Percentiles rank a stretch among this genome's conserved stretches.
Conservation (phyloP, 1,140 invertebrate genomes). For the Hylyphantes graminicola region DNA sequence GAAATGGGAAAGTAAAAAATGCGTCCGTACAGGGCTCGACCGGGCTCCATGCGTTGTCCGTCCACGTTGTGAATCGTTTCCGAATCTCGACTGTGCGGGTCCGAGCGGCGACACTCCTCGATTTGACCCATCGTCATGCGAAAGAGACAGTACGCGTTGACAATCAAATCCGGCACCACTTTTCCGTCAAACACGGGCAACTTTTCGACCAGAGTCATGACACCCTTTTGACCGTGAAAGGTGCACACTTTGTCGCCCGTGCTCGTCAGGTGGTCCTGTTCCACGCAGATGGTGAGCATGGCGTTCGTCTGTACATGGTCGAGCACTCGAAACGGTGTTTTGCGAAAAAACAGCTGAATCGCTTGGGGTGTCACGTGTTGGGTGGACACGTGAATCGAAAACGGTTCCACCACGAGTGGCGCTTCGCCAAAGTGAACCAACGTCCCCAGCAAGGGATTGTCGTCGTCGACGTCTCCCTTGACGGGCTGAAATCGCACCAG, state of each 20-base stretch:
- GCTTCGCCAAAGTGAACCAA: neutral
- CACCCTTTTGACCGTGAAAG: conserved; percentile 5
- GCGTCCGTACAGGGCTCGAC: neutral
- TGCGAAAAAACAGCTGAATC: neutral
- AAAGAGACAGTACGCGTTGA: neutral
- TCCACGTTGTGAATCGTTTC: neutral
- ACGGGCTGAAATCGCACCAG: neutral
- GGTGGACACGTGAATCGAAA: neutral
- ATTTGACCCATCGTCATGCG: neutral
- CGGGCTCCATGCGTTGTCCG: neutral
- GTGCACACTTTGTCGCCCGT: conserved; percentile 9
- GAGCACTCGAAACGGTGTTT: neutral
- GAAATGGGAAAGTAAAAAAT: conserved; percentile 1
- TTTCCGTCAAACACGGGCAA: neutral
- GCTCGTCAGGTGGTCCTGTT: neutral
- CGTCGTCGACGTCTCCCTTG: neutral
- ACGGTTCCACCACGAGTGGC: neutral
- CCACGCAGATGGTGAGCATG: neutral
- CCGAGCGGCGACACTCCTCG: neutral
- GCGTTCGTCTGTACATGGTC: neutral
- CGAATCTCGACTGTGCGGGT: neutral
- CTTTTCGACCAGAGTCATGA: neutral
- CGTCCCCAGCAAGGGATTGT: neutral
- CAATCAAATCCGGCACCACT: neutral
- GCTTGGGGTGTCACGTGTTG: no score